Percentiles rank a stretch among this genome's conserved stretches.
phyloP scores from a whole-genome alignment of 2,113 vertebrate genomes.

The Odontophorus gujanensis region DNA sequence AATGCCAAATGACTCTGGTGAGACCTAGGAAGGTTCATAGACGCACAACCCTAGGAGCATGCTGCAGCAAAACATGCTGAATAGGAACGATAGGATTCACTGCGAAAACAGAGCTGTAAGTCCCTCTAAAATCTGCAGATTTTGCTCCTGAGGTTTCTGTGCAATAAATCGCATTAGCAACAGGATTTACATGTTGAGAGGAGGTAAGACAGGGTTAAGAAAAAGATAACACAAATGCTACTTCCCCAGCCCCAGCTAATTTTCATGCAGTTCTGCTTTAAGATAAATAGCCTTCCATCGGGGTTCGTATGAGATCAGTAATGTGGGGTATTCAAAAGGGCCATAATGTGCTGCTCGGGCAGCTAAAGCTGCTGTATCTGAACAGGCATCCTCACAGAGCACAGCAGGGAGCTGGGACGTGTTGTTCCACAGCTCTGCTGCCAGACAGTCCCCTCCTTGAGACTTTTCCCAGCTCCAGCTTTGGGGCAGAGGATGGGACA shows the following conservation, averaged over 20 bases:
- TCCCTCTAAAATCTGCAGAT: background rate
- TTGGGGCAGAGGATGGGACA: background rate
- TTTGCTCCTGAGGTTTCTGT: background rate
- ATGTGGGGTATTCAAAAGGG: background rate
- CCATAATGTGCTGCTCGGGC: background rate
- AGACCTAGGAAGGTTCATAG: background rate
- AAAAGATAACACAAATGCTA: conserved; percentile 1
- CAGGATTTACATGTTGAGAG: conserved; percentile 21
- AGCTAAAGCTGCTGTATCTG: background rate
- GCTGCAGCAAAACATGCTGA: background rate
- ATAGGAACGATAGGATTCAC: background rate
- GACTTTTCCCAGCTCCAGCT: background rate
- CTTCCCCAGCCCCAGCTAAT: background rate
- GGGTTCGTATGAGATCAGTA: background rate
- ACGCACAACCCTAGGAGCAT: background rate
- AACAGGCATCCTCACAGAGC: background rate
- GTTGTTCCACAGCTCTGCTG: background rate
- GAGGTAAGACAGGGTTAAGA: conserved; percentile 1
- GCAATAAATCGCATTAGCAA: background rate
- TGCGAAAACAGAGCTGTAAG: background rate
- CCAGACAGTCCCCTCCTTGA: background rate
- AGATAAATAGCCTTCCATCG: background rate
- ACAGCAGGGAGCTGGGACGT: background rate
- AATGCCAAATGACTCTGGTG: background rate
- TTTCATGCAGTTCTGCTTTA: conserved; percentile 29